Conservation (phyloP, 1,140 invertebrate species). For the Harpegnathos saltator region DNA sequence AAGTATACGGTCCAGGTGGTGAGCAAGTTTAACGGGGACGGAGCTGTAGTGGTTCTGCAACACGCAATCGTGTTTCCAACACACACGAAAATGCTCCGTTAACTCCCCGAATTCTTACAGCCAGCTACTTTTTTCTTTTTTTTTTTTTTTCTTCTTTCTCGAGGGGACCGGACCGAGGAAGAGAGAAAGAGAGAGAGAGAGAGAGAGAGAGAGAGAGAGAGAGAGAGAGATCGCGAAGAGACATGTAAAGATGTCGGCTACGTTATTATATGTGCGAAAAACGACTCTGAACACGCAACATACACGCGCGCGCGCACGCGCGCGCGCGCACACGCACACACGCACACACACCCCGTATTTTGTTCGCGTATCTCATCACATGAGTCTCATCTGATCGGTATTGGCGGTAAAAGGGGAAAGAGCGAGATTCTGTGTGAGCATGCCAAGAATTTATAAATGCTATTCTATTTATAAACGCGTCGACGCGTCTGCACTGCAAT, state of each 20-base stretch:
- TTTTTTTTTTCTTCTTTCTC: neutral
- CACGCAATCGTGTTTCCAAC: conserved; percentile 71
- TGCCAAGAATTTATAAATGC: too few species aligned
- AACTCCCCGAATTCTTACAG: conserved; percentile 33
- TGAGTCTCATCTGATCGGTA: too few species aligned
- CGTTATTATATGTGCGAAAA: neutral
- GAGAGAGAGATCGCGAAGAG: neutral
- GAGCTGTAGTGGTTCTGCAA: conserved; percentile 96
- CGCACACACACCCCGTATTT: neutral
- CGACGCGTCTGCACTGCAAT: too few species aligned
- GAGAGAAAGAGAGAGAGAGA: too few species aligned
- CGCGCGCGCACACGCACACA: too few species aligned
- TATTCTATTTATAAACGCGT: too few species aligned
- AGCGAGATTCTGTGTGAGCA: neutral
- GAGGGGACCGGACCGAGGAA: conserved; percentile 1
- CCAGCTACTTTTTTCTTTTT: conserved; percentile 1
- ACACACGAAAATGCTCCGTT: conserved; percentile 46
- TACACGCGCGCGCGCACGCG: too few species aligned
- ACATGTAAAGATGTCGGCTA: too few species aligned
- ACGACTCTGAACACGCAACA: too few species aligned
- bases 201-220: too few species aligned
- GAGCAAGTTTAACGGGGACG: conserved; percentile 98
- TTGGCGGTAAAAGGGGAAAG: neutral
- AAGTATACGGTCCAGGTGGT: conserved; percentile 97
- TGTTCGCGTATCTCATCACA: too few species aligned